Percentiles rank a stretch among this genome's conserved stretches.
Evolutionary conservation across 2,888 invertebrate genomes (phyloP).

Genomic region (Seira ritae): DNA sequence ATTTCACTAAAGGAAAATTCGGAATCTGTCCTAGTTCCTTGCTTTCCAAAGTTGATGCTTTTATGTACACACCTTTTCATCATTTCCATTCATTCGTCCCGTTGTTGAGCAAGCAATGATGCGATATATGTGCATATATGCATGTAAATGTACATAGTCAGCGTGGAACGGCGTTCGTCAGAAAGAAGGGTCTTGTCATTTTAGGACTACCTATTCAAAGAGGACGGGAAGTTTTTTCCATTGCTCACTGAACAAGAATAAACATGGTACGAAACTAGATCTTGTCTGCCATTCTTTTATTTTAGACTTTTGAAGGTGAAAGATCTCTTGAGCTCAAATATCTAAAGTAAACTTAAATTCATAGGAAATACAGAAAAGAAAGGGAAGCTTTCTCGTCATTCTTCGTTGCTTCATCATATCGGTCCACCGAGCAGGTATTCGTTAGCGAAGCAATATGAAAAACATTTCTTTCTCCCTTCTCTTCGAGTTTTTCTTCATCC

Average conservation of each 20-base stretch:
- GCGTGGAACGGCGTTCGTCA: background rate
- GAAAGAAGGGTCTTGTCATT: background rate
- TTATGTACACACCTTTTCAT: too few species aligned
- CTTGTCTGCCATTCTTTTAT: background rate
- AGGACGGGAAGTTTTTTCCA: background rate
- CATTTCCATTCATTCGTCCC: too few species aligned
- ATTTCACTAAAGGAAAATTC: too few species aligned
- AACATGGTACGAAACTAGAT: background rate
- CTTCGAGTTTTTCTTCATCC: conserved; percentile 6
- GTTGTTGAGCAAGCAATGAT: conserved; percentile 26
- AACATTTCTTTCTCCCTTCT: background rate
- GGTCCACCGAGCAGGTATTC: conserved; percentile 21
- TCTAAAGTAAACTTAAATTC: conserved; percentile 38
- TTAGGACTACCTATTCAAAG: too few species aligned
- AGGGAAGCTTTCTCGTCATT: conserved; percentile 1
- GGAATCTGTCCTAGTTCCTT: too few species aligned
- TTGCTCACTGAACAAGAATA: conserved; percentile 25
- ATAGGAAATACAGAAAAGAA: conserved; percentile 3
- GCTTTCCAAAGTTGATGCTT: too few species aligned
- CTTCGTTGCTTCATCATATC: conserved; percentile 13
- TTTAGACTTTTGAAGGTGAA: conserved; percentile 3
- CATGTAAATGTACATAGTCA: too few species aligned
- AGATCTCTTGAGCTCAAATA: conserved; percentile 35
- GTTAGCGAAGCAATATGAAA: conserved; percentile 18
- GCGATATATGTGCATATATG: too few species aligned